Percentiles rank a stretch among this genome's conserved stretches.
Evolutionary conservation across 2,797 vertebrate genomes (phyloP).

Genomic region (Odontamblyopus lacepedii): DNA sequence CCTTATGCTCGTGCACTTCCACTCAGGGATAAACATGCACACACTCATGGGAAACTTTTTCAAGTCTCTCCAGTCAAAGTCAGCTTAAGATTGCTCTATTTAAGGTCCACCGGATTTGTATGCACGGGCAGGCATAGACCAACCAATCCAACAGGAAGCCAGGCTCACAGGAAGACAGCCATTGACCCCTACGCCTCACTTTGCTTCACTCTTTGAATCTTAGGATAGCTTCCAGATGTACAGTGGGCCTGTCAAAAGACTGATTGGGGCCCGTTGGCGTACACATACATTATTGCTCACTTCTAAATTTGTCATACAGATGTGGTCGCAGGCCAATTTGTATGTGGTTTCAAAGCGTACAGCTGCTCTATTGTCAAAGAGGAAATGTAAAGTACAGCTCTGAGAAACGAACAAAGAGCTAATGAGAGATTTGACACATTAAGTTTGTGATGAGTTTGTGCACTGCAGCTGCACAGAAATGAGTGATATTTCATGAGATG

Average conservation of each 20-base stretch:
- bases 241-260: constrained; percentile 44
- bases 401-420: constrained; percentile 29
- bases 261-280: constrained; percentile 31
- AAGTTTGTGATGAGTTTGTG: constrained; percentile 27
- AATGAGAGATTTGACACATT: constrained; percentile 27
- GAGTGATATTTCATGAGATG: constrained; percentile 2
- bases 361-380: constrained; percentile 48
- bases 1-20: constrained; percentile 52
- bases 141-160: constrained; percentile 60
- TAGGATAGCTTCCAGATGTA: constrained; percentile 76
- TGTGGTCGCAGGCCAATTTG: constrained; percentile 55
- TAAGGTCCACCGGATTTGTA: constrained; percentile 35
- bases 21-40: constrained; percentile 61
- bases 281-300: constrained; percentile 38
- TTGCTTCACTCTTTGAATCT: constrained; percentile 37
- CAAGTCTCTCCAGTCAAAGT: constrained; percentile 41
- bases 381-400: constrained; percentile 37
- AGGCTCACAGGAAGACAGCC: constrained; percentile 63
- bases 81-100: constrained; percentile 40
- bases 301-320: constrained; percentile 42
- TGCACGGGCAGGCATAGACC: constrained; percentile 21
- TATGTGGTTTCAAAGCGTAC: constrained; percentile 36
- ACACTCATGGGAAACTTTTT: constrained; percentile 55
- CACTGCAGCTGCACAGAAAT: constrained; percentile 21
- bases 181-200: constrained; percentile 60